Evolutionary conservation across 1,140 invertebrate genomes (phyloP).

Genomic region (Triops longicaudatus): DNA sequence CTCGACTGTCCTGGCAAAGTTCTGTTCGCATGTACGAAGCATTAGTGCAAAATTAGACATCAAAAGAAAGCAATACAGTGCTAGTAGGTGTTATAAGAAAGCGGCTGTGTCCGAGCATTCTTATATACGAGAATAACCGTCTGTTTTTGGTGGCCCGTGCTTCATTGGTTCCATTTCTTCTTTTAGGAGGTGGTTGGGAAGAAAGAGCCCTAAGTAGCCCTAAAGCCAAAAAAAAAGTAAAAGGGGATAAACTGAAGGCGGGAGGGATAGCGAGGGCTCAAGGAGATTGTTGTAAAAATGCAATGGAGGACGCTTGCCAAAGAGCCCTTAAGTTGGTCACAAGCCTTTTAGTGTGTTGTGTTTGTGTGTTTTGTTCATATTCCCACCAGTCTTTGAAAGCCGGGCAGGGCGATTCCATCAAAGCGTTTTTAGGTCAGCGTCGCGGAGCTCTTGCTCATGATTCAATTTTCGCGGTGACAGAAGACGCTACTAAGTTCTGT

Average conservation of each 20-base stretch:
- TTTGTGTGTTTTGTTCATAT: neutral
- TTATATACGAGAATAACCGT: too few species aligned
- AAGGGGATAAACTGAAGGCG: neutral
- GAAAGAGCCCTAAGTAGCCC: neutral
- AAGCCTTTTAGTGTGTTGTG: neutral
- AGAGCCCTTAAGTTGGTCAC: neutral
- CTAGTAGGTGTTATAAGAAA: too few species aligned
- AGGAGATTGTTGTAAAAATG: neutral
- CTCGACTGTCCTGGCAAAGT: too few species aligned
- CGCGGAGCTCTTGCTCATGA: neutral
- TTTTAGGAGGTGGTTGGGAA: too few species aligned
- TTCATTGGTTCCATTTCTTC: too few species aligned
- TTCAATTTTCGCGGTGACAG: slow-evolving; percentile 8
- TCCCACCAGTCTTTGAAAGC: neutral
- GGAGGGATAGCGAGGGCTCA: neutral
- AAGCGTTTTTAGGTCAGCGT: neutral
- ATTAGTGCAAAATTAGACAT: too few species aligned
- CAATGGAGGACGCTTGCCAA: neutral
- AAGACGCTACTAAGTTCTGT: neutral
- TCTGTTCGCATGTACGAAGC: too few species aligned
- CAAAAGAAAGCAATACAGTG: too few species aligned
- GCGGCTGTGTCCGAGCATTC: too few species aligned
- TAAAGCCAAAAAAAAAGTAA: neutral
- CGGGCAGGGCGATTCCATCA: neutral
- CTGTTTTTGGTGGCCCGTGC: too few species aligned